A percentile compares a stretch with the other conserved stretches of the same genome.
Evolutionary conservation across 2,113 vertebrate genomes (phyloP).

Genomic region (Clarias gariepinus): DNA sequence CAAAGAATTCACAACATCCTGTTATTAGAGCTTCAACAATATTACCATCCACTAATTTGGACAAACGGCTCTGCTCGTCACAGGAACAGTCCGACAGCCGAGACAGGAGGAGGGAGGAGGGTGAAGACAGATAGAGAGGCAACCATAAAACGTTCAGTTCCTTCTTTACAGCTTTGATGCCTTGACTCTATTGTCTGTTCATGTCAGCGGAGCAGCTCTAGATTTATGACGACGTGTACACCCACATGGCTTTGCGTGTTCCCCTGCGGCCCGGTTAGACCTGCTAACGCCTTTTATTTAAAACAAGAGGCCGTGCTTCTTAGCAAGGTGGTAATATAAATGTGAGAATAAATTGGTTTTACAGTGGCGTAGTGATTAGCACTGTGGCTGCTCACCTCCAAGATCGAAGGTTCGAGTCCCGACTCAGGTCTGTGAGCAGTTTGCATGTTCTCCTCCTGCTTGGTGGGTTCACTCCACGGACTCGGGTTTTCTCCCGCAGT

Average conservation of each 20-base stretch:
- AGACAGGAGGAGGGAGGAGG: constrained; percentile 4
- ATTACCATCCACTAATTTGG: constrained; percentile 46
- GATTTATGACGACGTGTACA: constrained; percentile 54
- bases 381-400: too few species aligned
- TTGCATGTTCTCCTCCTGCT: too few species aligned
- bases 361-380: too few species aligned
- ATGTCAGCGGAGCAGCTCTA: constrained; percentile 41
- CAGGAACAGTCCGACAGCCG: constrained; percentile 8
- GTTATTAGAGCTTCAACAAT: constrained; percentile 36
- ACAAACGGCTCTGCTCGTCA: constrained; percentile 43
- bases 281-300: neutral
- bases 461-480: too few species aligned
- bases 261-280: constrained; percentile 30
- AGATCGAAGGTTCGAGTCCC: too few species aligned
- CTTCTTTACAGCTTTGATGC: constrained; percentile 59
- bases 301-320: neutral
- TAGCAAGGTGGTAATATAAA: neutral
- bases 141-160: constrained; percentile 55
- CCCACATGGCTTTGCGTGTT: constrained; percentile 47
- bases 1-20: constrained; percentile 14
- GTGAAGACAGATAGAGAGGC: constrained; percentile 18
- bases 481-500: too few species aligned
- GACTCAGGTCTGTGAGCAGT: too few species aligned
- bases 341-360: too few species aligned
- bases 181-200: constrained; percentile 50